These are phyloP conservation scores for Chrysoperla carnea DNA, from an alignment of 1,140 invertebrate genomes.

Conservation along the genomic window DNA sequence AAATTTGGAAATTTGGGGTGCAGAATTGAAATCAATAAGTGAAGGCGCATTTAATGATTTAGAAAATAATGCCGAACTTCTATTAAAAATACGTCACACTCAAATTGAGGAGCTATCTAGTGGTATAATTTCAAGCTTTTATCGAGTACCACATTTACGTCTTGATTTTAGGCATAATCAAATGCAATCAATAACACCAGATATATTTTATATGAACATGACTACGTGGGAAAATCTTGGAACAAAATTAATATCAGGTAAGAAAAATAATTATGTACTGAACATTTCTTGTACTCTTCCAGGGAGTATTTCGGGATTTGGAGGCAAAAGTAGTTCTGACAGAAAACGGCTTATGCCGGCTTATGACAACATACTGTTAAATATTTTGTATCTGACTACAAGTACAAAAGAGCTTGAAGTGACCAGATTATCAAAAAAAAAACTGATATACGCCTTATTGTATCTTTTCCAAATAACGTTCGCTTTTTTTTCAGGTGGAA, in stretches of 20 bases:
- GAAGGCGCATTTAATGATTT: conserved; percentile 52
- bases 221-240: conserved; percentile 69
- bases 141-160: conserved; percentile 59
- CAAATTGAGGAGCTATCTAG: conserved; percentile 55
- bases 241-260: conserved; percentile 60
- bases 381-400: no score
- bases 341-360: no score
- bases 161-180: conserved; percentile 68
- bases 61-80: conserved; percentile 41
- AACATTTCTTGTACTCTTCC: no score
- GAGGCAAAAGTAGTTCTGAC: no score
- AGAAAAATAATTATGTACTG: conserved; percentile 9
- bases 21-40: conserved; percentile 44
- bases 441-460: no score
- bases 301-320: no score
- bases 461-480: no score
- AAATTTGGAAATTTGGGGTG: conserved; percentile 61
- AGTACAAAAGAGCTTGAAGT: no score
- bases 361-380: no score
- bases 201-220: conserved; percentile 66
- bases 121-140: conserved; percentile 55
- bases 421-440: no score
- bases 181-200: conserved; percentile 57
- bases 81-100: conserved; percentile 56
- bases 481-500: conserved; percentile 59